A percentile compares a stretch with the other conserved stretches of the same genome.
phyloP scores from a whole-genome alignment of 2,888 invertebrate genomes.

The Trichopria drosophilae region DNA sequence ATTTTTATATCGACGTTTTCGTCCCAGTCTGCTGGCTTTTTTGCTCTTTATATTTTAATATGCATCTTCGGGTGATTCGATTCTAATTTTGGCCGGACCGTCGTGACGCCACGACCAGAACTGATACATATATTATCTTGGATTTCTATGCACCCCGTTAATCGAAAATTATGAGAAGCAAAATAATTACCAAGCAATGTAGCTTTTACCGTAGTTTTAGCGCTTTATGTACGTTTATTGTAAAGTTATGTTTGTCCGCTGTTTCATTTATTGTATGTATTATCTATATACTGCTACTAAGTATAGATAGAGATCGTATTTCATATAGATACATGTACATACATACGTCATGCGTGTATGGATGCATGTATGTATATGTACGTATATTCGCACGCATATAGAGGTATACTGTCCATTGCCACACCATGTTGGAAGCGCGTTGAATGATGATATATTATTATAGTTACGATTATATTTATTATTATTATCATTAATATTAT shows the following conservation, averaged over 20 bases:
- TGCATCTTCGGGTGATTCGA: conserved; percentile 21
- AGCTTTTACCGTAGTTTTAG: conserved; percentile 37
- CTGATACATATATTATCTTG: conserved; percentile 4
- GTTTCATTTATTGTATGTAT: conserved; percentile 32
- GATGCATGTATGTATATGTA: conserved; percentile 35
- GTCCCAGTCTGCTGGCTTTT: too few relatives aligned
- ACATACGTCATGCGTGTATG: conserved; percentile 24
- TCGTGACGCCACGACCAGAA: conserved; percentile 9
- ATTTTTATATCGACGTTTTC: too few relatives aligned
- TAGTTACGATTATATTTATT: conserved; percentile 7
- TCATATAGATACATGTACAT: conserved; percentile 11
- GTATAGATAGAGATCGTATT: conserved; percentile 27
- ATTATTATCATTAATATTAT: conserved; percentile 6
- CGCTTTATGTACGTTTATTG: conserved; percentile 48
- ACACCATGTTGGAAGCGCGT: conserved; percentile 31
- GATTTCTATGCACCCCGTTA: background rate
- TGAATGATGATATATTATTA: conserved; percentile 36
- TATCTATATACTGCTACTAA: conserved; percentile 27
- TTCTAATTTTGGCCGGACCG: conserved; percentile 17
- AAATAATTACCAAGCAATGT: conserved; percentile 15
- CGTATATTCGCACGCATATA: conserved; percentile 37
- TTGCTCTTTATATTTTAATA: too few relatives aligned
- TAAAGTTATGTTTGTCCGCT: conserved; percentile 41
- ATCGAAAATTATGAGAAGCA: too few relatives aligned
- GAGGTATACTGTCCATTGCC: conserved; percentile 14